Percentiles rank a stretch among this genome's conserved stretches.
phyloP scores from a whole-genome alignment of 2,888 invertebrate genomes.

The Beris morrisii region DNA sequence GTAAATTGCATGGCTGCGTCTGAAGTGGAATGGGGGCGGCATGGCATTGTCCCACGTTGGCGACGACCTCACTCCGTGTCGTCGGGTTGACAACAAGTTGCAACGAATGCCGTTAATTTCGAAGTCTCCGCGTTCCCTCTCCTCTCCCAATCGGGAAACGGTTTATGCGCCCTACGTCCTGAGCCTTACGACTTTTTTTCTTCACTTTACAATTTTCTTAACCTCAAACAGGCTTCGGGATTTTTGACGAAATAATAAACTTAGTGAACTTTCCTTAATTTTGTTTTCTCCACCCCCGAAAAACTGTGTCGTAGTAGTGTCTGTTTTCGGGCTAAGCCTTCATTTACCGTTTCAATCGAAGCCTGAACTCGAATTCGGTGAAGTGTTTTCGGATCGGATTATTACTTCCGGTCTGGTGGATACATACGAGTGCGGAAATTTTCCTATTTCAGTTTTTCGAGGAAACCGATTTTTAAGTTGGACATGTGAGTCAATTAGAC shows the following conservation, averaged over 20 bases:
- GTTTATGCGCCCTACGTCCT: slow-evolving; percentile 23
- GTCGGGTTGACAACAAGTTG: no score
- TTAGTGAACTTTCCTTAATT: background rate
- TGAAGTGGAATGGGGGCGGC: background rate
- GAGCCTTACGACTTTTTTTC: slow-evolving; percentile 12
- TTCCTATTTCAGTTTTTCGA: background rate
- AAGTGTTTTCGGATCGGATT: slow-evolving; percentile 12
- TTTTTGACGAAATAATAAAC: background rate
- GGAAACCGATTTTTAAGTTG: background rate
- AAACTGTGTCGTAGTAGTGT: background rate
- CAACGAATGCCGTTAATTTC: no score
- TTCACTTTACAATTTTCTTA: slow-evolving; percentile 28
- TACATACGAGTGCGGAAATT: slow-evolving; percentile 5
- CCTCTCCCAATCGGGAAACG: slow-evolving; percentile 16
- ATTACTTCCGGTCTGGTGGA: slow-evolving; percentile 26
- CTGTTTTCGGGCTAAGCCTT: background rate
- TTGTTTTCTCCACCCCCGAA: background rate
- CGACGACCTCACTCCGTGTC: no score
- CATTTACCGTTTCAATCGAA: slow-evolving; percentile 1
- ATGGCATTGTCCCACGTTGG: background rate
- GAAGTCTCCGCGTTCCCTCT: slow-evolving; percentile 9
- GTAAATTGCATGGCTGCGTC: background rate
- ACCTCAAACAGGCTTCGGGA: slow-evolving; percentile 19
- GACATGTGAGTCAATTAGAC: slow-evolving; percentile 1
- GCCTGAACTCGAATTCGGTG: slow-evolving; percentile 5